Base-by-base conservation (phyloP, 53 echinoderm and acorn worm genomes). In the Henricia sp. region DNA sequence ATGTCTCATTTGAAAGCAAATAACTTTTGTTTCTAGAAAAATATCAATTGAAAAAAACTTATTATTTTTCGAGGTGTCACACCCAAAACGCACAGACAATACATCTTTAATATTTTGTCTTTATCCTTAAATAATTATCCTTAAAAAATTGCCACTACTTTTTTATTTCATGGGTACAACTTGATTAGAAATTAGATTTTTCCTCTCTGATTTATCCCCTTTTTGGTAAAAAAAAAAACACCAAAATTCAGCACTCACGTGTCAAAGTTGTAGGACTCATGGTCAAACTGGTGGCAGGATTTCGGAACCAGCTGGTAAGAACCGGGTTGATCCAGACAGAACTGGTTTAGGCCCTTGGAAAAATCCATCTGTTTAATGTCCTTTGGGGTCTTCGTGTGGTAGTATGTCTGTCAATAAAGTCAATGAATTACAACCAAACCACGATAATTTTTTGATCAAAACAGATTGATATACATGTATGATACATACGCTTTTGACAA, bases 251-350 rank as follows among this genome's bases (percentile, higher is more conserved):
- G 4, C 14, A 88, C 97, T 88, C 85, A 97, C 97, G 97, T 97
- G 38, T 97, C 90, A 85, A 89, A 97, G 27, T 50, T 83, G 63
- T 94, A 97, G 32, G 86, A 43, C 32, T 82, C 76, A 2, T 92
- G 89, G 3, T 97, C 97, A 90, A 97, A 97, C 77, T 92, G 85
- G 78, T 97, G 97, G 54, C 97, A 97, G n/a, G 97, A 97, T 34
- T 76, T 74, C 11, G 92, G 88, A 37, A 60, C 77, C 41, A 97
- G 76, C 77, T 85, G 69, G 80, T 97, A 97, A 1, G 71, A 77
- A 13, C 97, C 94, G 25, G 94, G 84, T 69, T 86, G 86, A 42
- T 85, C 90, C 74, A 97, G 80, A 78, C 97, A 97, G 90, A 94
- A 85, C 83, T 91, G 88, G 62, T 86, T 94, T 16, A 85, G 75